Percentiles rank a stretch among this genome's conserved stretches.
phyloP scores from a whole-genome alignment of 1,140 invertebrate species.

The Whitmania pigra region DNA sequence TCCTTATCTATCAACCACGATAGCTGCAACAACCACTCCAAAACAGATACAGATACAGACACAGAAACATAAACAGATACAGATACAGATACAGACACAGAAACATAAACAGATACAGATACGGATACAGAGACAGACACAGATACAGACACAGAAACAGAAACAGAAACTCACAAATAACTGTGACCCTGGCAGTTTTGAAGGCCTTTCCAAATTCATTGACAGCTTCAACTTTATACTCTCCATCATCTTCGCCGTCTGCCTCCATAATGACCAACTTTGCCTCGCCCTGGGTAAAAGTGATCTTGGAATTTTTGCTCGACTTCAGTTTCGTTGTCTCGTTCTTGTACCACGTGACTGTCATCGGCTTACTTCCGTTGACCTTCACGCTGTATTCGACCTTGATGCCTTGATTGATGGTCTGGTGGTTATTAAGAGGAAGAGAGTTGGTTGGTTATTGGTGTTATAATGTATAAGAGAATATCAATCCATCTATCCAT shows the following conservation, averaged over 20 bases:
- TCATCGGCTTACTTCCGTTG: conserved; percentile 38
- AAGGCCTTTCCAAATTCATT: conserved; percentile 71
- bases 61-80: background rate
- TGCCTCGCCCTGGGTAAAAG: conserved; percentile 14
- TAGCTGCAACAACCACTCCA: background rate
- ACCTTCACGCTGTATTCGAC: conserved; percentile 37
- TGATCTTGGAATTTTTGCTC: conserved; percentile 7
- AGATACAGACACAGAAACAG: no score
- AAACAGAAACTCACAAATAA: conserved; percentile 32
- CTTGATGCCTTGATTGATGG: conserved; percentile 33
- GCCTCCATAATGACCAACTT: conserved; percentile 80
- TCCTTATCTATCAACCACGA: background rate
- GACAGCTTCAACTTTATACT: conserved; percentile 78
- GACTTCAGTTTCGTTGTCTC: conserved; percentile 30
- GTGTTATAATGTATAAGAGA: background rate
- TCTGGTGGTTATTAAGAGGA: conserved; percentile 25
- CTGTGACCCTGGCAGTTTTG: conserved; percentile 33
- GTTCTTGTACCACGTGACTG: conserved; percentile 34
- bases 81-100: no score
- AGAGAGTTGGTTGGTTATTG: background rate
- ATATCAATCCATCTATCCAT: background rate
- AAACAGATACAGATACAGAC: no score
- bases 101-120: background rate
- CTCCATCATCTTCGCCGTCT: conserved; percentile 79
- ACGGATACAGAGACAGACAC: no score